Percentiles rank a stretch among this genome's conserved stretches.
Conservation (phyloP, 2,888 invertebrate genomes). For the Anthophora plumipes region DNA sequence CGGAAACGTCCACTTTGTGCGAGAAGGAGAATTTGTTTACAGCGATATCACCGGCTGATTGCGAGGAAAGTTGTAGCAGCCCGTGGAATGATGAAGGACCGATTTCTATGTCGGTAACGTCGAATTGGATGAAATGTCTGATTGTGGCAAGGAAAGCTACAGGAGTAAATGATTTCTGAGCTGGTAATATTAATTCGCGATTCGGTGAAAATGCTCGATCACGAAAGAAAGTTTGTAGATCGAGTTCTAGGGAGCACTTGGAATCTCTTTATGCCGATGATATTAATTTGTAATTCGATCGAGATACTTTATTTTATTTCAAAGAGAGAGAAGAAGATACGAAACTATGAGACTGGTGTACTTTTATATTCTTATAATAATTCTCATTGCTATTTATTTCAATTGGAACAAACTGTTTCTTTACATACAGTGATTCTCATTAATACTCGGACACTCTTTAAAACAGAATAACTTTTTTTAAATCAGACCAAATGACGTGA, state of each 20-base stretch:
- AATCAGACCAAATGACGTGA: no score
- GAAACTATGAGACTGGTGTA: no score
- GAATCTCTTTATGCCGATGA: not conserved
- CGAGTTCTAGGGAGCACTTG: no score
- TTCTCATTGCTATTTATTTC: no score
- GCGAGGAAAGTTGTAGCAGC: conserved; percentile 21
- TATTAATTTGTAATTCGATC: conserved; percentile 9
- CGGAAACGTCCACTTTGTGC: conserved; percentile 31
- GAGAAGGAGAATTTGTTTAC: conserved; percentile 26
- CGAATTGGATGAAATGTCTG: not conserved
- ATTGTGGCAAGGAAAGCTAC: conserved; percentile 1
- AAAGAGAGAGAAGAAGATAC: no score
- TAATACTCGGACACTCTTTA: no score
- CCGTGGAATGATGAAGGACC: not conserved
- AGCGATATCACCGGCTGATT: conserved; percentile 6
- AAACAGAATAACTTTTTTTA: no score
- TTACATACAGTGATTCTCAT: no score
- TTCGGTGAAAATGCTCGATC: not conserved
- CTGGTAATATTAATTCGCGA: not conserved
- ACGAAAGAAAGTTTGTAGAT: not conserved
- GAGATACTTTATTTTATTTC: no score
- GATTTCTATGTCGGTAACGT: conserved; percentile 1
- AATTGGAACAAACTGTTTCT: no score
- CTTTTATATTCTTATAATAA: no score
- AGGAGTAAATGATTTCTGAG: not conserved